phyloP scores from a whole-genome alignment of 1,140 invertebrate species.

The Penaeus vannamei region DNA sequence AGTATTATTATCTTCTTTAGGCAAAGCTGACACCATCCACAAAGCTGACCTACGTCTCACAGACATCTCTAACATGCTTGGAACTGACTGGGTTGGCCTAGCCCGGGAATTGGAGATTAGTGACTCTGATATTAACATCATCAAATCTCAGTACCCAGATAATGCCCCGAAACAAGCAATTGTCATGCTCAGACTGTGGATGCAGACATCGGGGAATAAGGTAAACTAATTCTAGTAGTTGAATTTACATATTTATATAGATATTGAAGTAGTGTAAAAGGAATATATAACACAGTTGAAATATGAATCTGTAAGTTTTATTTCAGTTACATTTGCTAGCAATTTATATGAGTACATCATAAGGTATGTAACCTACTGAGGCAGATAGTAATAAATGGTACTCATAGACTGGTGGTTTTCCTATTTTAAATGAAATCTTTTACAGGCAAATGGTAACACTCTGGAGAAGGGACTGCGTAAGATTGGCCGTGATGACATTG shows the following conservation, averaged over 20 bases:
- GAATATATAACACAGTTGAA: neutral
- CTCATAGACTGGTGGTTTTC: too few species aligned
- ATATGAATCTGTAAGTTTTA: neutral
- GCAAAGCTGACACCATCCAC: slow-evolving; percentile 80
- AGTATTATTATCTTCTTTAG: slow-evolving; percentile 59
- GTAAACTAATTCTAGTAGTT: slow-evolving; percentile 73
- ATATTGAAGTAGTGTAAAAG: neutral
- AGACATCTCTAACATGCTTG: slow-evolving; percentile 92
- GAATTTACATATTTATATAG: too few species aligned
- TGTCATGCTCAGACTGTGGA: slow-evolving; percentile 93
- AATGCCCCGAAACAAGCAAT: slow-evolving; percentile 91
- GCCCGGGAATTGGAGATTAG: slow-evolving; percentile 85
- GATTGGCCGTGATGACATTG: slow-evolving; percentile 93
- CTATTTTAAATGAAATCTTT: neutral
- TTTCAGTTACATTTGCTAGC: neutral
- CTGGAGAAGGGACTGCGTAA: slow-evolving; percentile 90
- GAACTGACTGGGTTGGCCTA: slow-evolving; percentile 92
- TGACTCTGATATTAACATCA: slow-evolving; percentile 88
- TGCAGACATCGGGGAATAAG: slow-evolving; percentile 80
- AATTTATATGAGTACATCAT: slow-evolving; percentile 70
- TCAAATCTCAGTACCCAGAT: slow-evolving; percentile 87
- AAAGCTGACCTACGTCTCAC: slow-evolving; percentile 86
- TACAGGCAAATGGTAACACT: slow-evolving; percentile 79
- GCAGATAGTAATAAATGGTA: too few species aligned
- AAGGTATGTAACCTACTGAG: too few species aligned